Evolutionary conservation across 2,888 invertebrate genomes (phyloP).

Genomic region (Melinopterus prodromus): DNA sequence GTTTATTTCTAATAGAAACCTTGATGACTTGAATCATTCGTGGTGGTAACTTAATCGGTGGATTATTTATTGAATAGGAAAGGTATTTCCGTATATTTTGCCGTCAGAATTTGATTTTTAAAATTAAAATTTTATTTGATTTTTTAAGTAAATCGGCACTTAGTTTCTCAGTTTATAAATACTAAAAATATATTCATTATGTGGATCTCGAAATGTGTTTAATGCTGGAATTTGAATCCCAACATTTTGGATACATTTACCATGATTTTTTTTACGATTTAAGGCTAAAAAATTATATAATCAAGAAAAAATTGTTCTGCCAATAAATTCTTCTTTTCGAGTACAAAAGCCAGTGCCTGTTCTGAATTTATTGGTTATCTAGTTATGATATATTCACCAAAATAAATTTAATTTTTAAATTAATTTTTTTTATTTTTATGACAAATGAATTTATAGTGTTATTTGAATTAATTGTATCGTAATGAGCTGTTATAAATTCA

Average conservation of each 20-base stretch:
- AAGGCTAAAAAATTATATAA: background rate
- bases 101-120: background rate
- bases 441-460: constrained; percentile 8
- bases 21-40: no score
- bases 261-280: background rate
- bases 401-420: background rate
- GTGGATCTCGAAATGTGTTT: background rate
- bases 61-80: background rate
- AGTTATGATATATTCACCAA: background rate
- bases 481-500: constrained; percentile 5
- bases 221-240: background rate
- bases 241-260: background rate
- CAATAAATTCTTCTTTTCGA: background rate
- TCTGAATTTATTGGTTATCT: background rate
- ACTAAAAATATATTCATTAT: background rate
- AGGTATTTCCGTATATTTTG: background rate
- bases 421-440: background rate
- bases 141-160: background rate
- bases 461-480: background rate
- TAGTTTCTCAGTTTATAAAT: background rate
- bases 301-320: background rate
- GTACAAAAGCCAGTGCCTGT: background rate
- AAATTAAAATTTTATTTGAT: background rate
- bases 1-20: background rate
- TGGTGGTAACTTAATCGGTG: no score